Conservation (phyloP, 2,888 invertebrate genomes). For the Eledone cirrhosa region DNA sequence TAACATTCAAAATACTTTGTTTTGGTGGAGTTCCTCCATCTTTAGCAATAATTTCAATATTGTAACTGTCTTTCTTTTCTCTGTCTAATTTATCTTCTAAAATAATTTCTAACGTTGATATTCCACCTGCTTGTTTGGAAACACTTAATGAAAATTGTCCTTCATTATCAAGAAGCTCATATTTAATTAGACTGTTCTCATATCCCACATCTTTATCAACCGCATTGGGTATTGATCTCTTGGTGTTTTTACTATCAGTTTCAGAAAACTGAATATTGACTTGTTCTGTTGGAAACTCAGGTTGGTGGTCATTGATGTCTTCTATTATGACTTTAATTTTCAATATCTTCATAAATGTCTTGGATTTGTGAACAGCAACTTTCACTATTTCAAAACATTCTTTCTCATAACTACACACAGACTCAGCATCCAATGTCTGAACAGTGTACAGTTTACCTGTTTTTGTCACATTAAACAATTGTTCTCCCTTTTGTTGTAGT, state of each 20-base stretch:
- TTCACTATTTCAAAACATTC: conserved; percentile 3
- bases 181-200: background rate
- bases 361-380: background rate
- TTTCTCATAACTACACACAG: background rate
- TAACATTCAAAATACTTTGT: conserved; percentile 26
- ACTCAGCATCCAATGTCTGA: conserved; percentile 13
- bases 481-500: background rate
- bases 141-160: background rate
- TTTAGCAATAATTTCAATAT: conserved; percentile 27
- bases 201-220: background rate
- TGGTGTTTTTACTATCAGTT: conserved; percentile 18
- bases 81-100: conserved; percentile 25
- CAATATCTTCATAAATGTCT: conserved; percentile 3
- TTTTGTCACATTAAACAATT: background rate
- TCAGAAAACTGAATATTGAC: conserved; percentile 29
- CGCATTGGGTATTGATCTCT: conserved; percentile 4
- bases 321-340: conserved; percentile 24
- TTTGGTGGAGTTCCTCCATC: conserved; percentile 30
- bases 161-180: background rate
- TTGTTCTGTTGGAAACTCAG: conserved; percentile 9
- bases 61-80: conserved; percentile 21
- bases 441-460: too few relatives aligned
- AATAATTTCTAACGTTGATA: conserved; percentile 7
- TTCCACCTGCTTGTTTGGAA: background rate
- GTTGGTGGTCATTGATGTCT: conserved; percentile 36